phyloP scores from a whole-genome alignment of 1,140 invertebrate species.

The Odontomachus brunneus region DNA sequence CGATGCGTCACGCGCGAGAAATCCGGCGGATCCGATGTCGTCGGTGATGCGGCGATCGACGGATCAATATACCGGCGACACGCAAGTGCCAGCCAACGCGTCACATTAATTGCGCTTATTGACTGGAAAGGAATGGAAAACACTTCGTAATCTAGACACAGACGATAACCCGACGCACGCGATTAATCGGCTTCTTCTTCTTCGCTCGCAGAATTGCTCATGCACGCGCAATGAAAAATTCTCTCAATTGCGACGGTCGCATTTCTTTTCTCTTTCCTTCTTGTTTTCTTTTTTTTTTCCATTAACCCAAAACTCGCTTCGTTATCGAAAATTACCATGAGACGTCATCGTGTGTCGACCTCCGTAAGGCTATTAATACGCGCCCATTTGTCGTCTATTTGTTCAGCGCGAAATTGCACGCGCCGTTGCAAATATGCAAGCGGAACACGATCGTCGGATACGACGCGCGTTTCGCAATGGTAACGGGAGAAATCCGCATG shows the following conservation, averaged over 20 bases:
- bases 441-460: constrained; percentile 1
- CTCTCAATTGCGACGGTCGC: neutral
- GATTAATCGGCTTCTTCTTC: constrained; percentile 23
- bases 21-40: neutral
- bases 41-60: neutral
- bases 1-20: neutral
- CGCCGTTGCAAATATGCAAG: constrained; percentile 9
- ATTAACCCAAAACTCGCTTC: neutral
- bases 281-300: too few species aligned
- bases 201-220: neutral
- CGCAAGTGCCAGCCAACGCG: constrained; percentile 10
- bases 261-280: neutral
- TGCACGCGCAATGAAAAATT: constrained; percentile 24
- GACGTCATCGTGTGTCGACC: neutral
- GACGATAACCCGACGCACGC: constrained; percentile 48
- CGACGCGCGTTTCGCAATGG: neutral
- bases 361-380: neutral
- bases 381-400: constrained; percentile 14
- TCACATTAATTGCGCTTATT: constrained; percentile 45
- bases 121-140: constrained; percentile 48
- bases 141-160: constrained; percentile 44
- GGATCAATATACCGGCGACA: constrained; percentile 24
- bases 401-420: constrained; percentile 8
- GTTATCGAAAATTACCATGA: neutral
- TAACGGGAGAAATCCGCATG: neutral